A percentile compares a stretch with the other conserved stretches of the same genome.
These are phyloP conservation scores for Lepidurus couesii DNA, from an alignment of 1,140 invertebrate genomes.

Conservation along the genomic window DNA sequence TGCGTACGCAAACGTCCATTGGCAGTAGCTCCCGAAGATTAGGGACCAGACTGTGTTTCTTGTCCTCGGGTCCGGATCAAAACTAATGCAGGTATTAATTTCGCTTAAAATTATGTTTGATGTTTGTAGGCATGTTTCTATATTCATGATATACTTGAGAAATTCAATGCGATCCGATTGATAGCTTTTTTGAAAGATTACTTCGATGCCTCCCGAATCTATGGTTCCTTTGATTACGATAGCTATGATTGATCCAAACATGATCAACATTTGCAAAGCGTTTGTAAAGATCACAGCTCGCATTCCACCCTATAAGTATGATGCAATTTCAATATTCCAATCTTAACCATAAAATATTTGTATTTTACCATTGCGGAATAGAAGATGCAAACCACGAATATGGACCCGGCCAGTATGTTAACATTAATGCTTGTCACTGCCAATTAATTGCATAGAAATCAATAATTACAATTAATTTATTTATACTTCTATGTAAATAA, in stretches of 20 bases:
- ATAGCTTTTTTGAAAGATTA: slow-evolving; percentile 32
- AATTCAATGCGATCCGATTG: slow-evolving; percentile 38
- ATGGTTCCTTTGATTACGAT: slow-evolving; percentile 16
- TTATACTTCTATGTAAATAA: not conserved
- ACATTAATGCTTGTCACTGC: slow-evolving; percentile 23
- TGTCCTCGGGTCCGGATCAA: slow-evolving; percentile 32
- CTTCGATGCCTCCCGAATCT: not conserved
- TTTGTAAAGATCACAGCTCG: slow-evolving; percentile 21
- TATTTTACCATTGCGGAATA: slow-evolving; percentile 23
- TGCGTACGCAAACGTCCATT: slow-evolving; percentile 32
- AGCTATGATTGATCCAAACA: not conserved
- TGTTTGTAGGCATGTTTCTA: not conserved
- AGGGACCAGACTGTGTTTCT: slow-evolving; percentile 37
- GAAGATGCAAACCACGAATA: slow-evolving; percentile 24
- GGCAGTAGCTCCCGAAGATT: slow-evolving; percentile 33
- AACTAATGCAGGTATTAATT: slow-evolving; percentile 31
- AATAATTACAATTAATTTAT: too few relatives aligned
- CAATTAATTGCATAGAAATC: not conserved
- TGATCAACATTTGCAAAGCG: slow-evolving; percentile 12
- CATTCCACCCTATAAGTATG: slow-evolving; percentile 22
- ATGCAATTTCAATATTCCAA: not conserved
- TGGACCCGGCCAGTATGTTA: not conserved
- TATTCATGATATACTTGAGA: slow-evolving; percentile 38
- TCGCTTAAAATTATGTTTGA: slow-evolving; percentile 10
- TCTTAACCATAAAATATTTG: not conserved